Evolutionary conservation across 2,797 vertebrate genomes (phyloP), one percentile per base, ranked within the genome.

Genomic region (Melopsittacus undulatus): DNA sequence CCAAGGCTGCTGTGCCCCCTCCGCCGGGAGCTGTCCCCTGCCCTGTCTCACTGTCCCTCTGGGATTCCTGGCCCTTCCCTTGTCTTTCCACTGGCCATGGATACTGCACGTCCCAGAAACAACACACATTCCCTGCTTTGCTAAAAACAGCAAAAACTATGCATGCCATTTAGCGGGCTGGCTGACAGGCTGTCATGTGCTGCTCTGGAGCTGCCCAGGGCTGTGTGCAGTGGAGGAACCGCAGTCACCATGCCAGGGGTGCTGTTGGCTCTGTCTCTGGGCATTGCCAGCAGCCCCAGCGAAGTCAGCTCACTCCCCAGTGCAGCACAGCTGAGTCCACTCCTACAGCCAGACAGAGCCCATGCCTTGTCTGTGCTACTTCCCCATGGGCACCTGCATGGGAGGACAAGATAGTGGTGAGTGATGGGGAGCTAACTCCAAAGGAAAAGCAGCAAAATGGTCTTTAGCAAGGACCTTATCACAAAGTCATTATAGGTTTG

Each of bases 341-440:
- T 36, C 0, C 0, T 24, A 26, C 3, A 32, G 46, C 45, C n/a
- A 4, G 24, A 4, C 66, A 46, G 56, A 15, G 8, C 32, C 68
- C 0, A 0, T 19, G n/a, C 13, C 67, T 2, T 2, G 0, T 6
- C 52, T 9, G 11, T 4, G 4, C 51, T 22, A 0, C 7, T 23
- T 7, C 43, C 79, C 16, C 56, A 3, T 0, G 3, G 72, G 26
- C 67, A 45, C 49, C 40, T 13, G n/a, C n/a, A 9, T 1, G 1
- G 2, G 20, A 24, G 13, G 21, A 13, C 30, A 17, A 32, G 30
- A 10, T 1, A 8, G 38, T 0, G 2, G 56, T 0, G 2, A 45
- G 42, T 4, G 22, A 51, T 32, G 75, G 49, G 68, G 51, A 51
- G 30, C 18, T 51, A 17, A 0, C 12, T 8, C 38, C 16, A 6